Evolutionary conservation across 1,140 invertebrate genomes (phyloP).

Genomic region (Phymorhynchus buccinoides): DNA sequence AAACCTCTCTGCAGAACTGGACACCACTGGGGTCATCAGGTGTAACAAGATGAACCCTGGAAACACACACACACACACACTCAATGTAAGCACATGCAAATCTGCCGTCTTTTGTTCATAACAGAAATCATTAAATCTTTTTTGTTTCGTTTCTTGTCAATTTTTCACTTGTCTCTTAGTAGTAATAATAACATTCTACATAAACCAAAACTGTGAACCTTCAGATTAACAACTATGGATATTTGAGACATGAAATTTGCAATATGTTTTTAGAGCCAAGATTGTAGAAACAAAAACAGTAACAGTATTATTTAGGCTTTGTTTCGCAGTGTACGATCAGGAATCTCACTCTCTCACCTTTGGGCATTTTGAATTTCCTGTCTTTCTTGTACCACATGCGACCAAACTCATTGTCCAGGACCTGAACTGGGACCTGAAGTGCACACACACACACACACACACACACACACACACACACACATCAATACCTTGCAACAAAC

Average conservation of each 20-base stretch:
- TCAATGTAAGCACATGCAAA: neutral
- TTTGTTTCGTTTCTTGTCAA: no score
- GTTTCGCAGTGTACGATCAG: neutral
- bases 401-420: slow-evolving; percentile 53
- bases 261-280: no score
- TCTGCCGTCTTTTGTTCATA: no score
- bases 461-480: neutral
- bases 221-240: no score
- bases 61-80: slow-evolving; percentile 36
- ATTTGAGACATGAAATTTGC: no score
- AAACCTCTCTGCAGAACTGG: slow-evolving; percentile 79
- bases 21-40: slow-evolving; percentile 81
- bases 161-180: no score
- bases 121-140: no score
- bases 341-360: slow-evolving; percentile 55
- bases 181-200: no score
- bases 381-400: slow-evolving; percentile 70
- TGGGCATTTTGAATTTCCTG: slow-evolving; percentile 66
- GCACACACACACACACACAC: slow-evolving; percentile 15
- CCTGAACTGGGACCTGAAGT: slow-evolving; percentile 56
- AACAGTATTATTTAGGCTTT: no score
- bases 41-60: slow-evolving; percentile 82
- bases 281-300: no score
- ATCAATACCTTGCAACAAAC: slow-evolving; percentile 8
- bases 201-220: no score